phyloP scores from a whole-genome alignment of 2,888 invertebrate genomes.

The Cantharis lateralis region DNA sequence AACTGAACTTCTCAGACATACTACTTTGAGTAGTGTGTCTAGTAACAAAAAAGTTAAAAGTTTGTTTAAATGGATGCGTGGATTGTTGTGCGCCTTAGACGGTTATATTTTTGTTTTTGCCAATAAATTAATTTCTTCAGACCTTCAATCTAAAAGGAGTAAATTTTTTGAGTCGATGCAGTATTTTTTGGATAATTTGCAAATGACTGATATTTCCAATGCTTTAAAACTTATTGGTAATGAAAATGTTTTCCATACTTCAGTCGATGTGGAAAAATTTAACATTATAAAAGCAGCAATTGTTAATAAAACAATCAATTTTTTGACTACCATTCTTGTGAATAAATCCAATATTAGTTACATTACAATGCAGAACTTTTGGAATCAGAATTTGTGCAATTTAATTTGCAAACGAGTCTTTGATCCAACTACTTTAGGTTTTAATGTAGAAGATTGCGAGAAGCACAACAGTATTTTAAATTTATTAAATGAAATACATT shows the following conservation, averaged over 20 bases:
- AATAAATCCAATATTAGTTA: slow-evolving; percentile 5
- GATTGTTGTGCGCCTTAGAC: slow-evolving; percentile 55
- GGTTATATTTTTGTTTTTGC: slow-evolving; percentile 43
- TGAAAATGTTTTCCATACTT: slow-evolving; percentile 26
- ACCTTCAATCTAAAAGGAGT: slow-evolving; percentile 12
- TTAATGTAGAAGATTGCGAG: slow-evolving; percentile 22
- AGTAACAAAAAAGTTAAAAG: slow-evolving; percentile 36
- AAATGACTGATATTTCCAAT: slow-evolving; percentile 21
- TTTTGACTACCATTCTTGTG: slow-evolving; percentile 3
- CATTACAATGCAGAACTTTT: slow-evolving; percentile 25
- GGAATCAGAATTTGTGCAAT: slow-evolving; percentile 36
- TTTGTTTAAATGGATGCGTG: slow-evolving; percentile 50
- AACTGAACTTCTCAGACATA: slow-evolving; percentile 33
- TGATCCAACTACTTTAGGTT: slow-evolving; percentile 35
- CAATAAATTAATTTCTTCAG: slow-evolving; percentile 30
- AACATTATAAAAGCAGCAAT: slow-evolving; percentile 19
- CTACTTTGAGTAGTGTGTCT: slow-evolving; percentile 44
- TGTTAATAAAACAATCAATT: slow-evolving; percentile 13
- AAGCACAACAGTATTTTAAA: slow-evolving; percentile 20
- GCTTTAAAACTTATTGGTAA: slow-evolving; percentile 31
- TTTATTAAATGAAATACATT: slow-evolving; percentile 10
- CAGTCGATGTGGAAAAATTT: slow-evolving; percentile 38
- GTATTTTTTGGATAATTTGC: slow-evolving; percentile 38
- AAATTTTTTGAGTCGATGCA: slow-evolving; percentile 35
- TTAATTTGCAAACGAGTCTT: slow-evolving; percentile 40